phyloP scores from a whole-genome alignment of 2,113 vertebrate genomes.

The Emydura subglobosa region DNA sequence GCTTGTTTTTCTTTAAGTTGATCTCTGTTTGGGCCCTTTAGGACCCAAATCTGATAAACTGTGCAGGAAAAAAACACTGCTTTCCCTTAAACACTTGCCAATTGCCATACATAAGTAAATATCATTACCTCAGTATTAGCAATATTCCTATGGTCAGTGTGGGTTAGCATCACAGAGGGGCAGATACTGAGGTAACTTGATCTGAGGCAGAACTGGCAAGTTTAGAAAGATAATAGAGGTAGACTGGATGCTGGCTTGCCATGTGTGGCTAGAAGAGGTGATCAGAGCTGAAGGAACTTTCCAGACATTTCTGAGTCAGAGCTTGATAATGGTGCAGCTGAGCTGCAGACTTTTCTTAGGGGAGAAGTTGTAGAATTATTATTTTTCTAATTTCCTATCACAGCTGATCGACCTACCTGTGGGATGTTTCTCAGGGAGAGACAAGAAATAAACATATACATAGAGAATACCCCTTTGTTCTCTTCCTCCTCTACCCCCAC shows the following conservation, averaged over 20 bases:
- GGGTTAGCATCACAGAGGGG: not conserved
- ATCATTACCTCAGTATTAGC: not conserved
- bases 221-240: not conserved
- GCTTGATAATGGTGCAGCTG: not conserved
- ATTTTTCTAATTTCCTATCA: not conserved
- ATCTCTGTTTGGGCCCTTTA: accelerated
- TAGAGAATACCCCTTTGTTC: not conserved
- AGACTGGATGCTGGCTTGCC: not conserved
- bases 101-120: not conserved
- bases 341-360: not conserved
- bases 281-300: not conserved
- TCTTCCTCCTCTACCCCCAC: not conserved
- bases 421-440: not conserved
- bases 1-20: not conserved
- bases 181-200: not conserved
- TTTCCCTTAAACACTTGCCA: not conserved
- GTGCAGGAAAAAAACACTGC: not conserved
- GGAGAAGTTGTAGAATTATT: not conserved
- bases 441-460: not conserved
- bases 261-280: not conserved
- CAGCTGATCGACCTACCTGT: not conserved
- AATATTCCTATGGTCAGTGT: not conserved
- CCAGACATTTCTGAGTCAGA: not conserved
- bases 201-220: not conserved
- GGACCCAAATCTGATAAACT: not conserved